Percentiles rank a stretch among this genome's conserved stretches.
Evolutionary conservation across 2,888 invertebrate species (phyloP).

Genomic region (Deroplatys truncata): DNA sequence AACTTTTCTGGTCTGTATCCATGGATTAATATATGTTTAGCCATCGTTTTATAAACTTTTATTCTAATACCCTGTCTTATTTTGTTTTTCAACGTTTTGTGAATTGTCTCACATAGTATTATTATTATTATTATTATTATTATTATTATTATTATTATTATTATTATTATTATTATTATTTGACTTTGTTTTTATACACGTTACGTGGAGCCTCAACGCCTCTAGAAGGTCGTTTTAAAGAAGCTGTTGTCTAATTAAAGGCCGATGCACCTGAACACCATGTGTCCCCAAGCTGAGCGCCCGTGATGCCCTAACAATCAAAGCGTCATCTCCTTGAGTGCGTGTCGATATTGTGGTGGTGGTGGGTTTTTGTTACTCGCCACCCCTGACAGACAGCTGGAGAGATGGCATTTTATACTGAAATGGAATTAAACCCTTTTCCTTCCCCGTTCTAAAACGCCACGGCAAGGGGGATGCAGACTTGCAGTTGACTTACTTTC

Average conservation of each 20-base stretch:
- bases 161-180: no score
- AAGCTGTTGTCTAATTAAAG: not conserved
- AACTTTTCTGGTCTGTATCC: no score
- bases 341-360: not conserved
- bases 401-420: not conserved
- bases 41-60: no score
- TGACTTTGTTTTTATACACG: no score
- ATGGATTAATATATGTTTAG: no score
- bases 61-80: no score
- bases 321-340: not conserved
- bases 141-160: no score
- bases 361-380: not conserved
- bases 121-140: no score
- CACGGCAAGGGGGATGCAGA: not conserved
- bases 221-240: no score
- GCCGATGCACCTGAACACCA: not conserved
- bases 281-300: not conserved
- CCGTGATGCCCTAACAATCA: not conserved
- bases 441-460: not conserved
- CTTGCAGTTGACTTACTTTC: not conserved
- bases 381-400: not conserved
- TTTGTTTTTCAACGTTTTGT: no score
- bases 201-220: no score
- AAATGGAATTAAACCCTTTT: not conserved
- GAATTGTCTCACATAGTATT: no score